Conservation (phyloP, 2,888 invertebrate species). For the Thera obeliscata region DNA sequence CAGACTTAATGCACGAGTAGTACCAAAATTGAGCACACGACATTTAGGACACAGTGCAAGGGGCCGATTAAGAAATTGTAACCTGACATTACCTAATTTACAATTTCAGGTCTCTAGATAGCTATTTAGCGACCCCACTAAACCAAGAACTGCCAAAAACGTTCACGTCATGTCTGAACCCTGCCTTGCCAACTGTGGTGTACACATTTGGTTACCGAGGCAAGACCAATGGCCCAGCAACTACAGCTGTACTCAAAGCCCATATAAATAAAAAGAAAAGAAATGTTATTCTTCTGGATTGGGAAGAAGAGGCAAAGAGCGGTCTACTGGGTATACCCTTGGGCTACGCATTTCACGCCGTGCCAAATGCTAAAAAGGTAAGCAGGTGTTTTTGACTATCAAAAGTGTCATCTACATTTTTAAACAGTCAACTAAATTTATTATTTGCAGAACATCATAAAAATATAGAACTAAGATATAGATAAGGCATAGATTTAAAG, state of each 20-base stretch:
- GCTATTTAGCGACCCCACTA: constrained; percentile 57
- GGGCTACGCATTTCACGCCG: constrained; percentile 67
- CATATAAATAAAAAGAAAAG: constrained; percentile 67
- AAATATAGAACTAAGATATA: neutral
- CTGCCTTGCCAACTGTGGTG: constrained; percentile 61
- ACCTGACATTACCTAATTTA: constrained; percentile 3
- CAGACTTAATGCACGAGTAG: neutral
- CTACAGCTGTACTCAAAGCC: constrained; percentile 65
- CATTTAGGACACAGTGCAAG: constrained; percentile 1
- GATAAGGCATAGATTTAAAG: too few species aligned
- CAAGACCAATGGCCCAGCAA: constrained; percentile 64
- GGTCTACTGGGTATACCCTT: constrained; percentile 65
- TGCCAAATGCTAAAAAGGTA: constrained; percentile 73
- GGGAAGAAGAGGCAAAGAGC: constrained; percentile 74
- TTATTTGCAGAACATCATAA: neutral
- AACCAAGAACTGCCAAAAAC: constrained; percentile 50
- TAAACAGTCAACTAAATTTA: neutral
- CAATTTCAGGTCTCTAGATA: constrained; percentile 57
- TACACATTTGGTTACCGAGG: constrained; percentile 79
- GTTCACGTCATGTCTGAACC: constrained; percentile 62
- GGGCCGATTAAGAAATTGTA: neutral
- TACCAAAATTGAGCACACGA: constrained; percentile 4
- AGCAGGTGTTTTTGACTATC: constrained; percentile 45
- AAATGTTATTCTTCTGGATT: constrained; percentile 74
- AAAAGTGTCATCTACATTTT: neutral